phyloP scores from a whole-genome alignment of 2,888 invertebrate species.

The Dolichopus griseipennis region DNA sequence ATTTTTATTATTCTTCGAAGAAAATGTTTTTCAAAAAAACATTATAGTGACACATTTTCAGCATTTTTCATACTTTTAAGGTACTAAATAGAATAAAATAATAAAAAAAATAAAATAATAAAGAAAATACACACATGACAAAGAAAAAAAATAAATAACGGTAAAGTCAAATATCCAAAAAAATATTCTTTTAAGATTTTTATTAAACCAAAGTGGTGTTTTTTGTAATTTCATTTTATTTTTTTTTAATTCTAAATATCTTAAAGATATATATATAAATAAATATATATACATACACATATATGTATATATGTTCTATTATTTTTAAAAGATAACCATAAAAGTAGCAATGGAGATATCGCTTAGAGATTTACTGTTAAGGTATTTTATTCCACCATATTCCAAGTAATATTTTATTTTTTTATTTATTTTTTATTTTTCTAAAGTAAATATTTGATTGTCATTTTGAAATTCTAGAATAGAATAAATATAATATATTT shows the following conservation, averaged over 20 bases:
- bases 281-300: too few species aligned
- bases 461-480: neutral
- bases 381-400: neutral
- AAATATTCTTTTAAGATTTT: constrained; percentile 1
- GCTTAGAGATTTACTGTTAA: neutral
- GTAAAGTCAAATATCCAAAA: neutral
- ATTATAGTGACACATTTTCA: neutral
- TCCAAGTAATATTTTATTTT: too few species aligned
- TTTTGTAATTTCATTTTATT: neutral
- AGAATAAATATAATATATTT: neutral
- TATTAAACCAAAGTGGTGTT: neutral
- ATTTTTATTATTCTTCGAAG: too few species aligned
- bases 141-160: neutral
- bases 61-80: neutral
- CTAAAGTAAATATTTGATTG: neutral
- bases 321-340: neutral
- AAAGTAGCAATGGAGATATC: neutral
- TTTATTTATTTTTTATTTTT: neutral
- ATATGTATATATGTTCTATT: too few species aligned
- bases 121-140: too few species aligned
- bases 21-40: neutral
- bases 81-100: neutral
- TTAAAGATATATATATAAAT: too few species aligned
- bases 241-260: too few species aligned
- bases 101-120: too few species aligned